These are phyloP conservation scores for Oncorhynchus tshawytscha DNA, from an alignment of 2,113 vertebrate species.

Conservation along the genomic window DNA sequence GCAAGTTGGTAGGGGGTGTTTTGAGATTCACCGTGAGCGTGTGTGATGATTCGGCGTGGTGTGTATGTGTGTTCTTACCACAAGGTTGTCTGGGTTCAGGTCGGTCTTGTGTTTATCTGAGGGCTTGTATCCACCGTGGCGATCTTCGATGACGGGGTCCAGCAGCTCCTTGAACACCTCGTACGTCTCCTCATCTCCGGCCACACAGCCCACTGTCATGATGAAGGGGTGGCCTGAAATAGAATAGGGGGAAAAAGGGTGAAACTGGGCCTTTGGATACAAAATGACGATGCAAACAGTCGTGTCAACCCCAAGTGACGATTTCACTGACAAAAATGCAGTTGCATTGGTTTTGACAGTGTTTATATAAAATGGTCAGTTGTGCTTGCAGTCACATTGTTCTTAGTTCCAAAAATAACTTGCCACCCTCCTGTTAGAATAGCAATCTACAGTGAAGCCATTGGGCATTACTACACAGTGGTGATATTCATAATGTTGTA, in stretches of 20 bases:
- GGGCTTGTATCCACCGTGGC: conserved; percentile 95
- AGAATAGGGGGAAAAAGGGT: background rate
- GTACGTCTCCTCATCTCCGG: conserved; percentile 93
- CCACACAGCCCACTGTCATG: conserved; percentile 94
- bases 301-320: too few species aligned
- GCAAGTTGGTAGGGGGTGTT: too few species aligned
- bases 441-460: too few species aligned
- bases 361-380: background rate
- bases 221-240: conserved; percentile 90
- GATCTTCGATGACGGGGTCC: conserved; percentile 90
- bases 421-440: background rate
- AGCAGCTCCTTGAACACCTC: conserved; percentile 91
- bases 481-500: too few species aligned
- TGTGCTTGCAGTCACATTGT: background rate
- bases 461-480: too few species aligned
- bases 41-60: too few species aligned
- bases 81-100: conserved; percentile 81
- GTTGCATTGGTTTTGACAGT: background rate
- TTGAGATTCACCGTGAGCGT: too few species aligned
- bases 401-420: background rate
- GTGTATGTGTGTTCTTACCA: conserved; percentile 69
- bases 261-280: background rate
- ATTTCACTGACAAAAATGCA: too few species aligned
- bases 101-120: conserved; percentile 94
- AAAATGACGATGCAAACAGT: background rate